phyloP scores from a whole-genome alignment of 2,797 vertebrate species.

The Threskiornis aethiopicus region DNA sequence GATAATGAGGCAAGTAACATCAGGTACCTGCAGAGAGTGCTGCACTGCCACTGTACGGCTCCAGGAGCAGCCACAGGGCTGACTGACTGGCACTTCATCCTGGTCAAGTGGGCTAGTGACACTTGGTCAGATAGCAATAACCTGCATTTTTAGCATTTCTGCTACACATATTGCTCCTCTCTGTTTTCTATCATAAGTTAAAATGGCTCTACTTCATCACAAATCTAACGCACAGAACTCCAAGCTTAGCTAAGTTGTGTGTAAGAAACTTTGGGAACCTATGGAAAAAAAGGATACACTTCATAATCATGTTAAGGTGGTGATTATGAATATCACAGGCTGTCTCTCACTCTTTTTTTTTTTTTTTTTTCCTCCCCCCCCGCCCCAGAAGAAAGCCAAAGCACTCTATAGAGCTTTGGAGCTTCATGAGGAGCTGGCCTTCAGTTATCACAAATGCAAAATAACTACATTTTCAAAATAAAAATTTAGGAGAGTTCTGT shows the following conservation, averaged over 20 bases:
- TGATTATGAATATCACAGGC: neutral
- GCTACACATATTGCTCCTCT: neutral
- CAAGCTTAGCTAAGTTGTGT: neutral
- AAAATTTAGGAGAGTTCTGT: neutral
- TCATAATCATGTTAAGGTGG: neutral
- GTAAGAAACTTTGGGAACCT: neutral
- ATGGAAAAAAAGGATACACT: neutral
- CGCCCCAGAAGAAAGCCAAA: neutral
- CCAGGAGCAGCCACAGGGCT: neutral
- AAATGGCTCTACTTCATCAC: neutral
- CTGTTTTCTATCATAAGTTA: neutral
- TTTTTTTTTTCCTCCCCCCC: too few relatives aligned
- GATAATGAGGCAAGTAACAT: neutral
- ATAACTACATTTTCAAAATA: neutral
- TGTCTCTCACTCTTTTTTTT: neutral
- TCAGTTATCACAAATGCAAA: neutral
- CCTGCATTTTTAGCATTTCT: neutral
- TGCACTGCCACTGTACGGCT: neutral
- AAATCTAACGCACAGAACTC: neutral
- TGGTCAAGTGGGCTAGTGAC: neutral
- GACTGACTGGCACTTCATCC: neutral
- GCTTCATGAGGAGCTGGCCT: neutral
- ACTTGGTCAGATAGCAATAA: neutral
- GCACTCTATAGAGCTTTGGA: neutral
- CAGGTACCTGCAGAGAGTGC: neutral